Evolutionary conservation across 2,888 invertebrate genomes (phyloP).

Genomic region (Ectemnius continuus): DNA sequence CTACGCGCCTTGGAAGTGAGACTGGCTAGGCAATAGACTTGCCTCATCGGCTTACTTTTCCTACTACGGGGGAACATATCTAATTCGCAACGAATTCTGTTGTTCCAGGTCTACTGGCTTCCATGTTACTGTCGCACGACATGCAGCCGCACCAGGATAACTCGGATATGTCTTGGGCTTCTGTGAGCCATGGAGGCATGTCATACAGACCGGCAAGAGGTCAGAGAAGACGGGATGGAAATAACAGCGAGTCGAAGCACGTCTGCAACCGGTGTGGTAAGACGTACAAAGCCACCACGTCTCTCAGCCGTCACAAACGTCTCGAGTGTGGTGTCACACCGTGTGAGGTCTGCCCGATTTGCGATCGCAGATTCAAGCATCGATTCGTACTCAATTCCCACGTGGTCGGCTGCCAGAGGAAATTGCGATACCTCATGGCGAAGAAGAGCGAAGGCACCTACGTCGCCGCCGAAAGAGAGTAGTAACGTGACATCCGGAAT

Average conservation of each 20-base stretch:
- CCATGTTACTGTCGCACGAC: constrained; percentile 65
- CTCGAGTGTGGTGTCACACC: constrained; percentile 78
- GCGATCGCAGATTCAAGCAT: constrained; percentile 77
- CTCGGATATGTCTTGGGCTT: constrained; percentile 47
- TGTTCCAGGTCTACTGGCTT: constrained; percentile 68
- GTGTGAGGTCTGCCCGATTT: constrained; percentile 76
- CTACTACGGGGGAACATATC: neutral
- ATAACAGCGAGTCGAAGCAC: constrained; percentile 56
- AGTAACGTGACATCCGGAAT: neutral
- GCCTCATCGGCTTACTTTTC: too few relatives aligned
- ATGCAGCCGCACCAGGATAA: constrained; percentile 40
- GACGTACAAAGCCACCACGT: constrained; percentile 75
- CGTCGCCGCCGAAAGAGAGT: constrained; percentile 30
- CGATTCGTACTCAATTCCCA: constrained; percentile 76
- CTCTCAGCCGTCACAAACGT: constrained; percentile 77
- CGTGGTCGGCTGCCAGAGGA: constrained; percentile 69
- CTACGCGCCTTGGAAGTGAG: too few relatives aligned
- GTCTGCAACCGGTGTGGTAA: constrained; percentile 76
- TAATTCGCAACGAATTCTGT: constrained; percentile 32
- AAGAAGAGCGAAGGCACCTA: constrained; percentile 53
- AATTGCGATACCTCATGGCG: constrained; percentile 56
- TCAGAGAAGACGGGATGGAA: constrained; percentile 21
- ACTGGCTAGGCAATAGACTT: too few relatives aligned
- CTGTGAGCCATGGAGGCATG: constrained; percentile 16
- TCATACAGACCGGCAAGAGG: constrained; percentile 30